phyloP scores from a whole-genome alignment of 2,113 vertebrate species.

The Naja naja region DNA sequence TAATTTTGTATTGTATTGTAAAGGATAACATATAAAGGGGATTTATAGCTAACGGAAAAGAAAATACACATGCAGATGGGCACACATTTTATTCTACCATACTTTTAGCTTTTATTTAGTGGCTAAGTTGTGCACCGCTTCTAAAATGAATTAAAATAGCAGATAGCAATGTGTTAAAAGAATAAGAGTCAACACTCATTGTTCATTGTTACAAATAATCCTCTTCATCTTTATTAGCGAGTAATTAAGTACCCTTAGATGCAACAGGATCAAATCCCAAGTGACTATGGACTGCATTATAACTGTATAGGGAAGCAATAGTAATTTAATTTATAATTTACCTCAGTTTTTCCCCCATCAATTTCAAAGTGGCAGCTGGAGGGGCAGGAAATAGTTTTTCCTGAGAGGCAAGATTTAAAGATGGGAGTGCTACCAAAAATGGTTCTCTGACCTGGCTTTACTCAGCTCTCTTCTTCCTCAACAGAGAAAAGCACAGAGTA shows the following conservation, averaged over 20 bases:
- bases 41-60: slow-evolving; percentile 40
- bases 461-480: not conserved
- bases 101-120: slow-evolving; percentile 36
- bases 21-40: slow-evolving; percentile 26
- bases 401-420: not conserved
- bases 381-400: not conserved
- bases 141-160: slow-evolving; percentile 36
- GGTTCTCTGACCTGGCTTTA: not conserved
- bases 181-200: not conserved
- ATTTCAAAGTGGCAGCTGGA: not conserved
- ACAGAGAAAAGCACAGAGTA: not conserved
- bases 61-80: not conserved
- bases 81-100: not conserved
- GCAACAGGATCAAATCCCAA: not conserved
- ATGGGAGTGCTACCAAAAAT: not conserved
- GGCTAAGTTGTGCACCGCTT: not conserved
- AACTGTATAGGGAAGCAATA: not conserved
- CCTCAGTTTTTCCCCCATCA: not conserved
- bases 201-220: not conserved
- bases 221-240: not conserved
- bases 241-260: not conserved
- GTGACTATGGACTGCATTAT: not conserved
- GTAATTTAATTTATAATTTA: not conserved
- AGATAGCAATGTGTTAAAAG: not conserved
- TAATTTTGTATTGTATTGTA: slow-evolving; percentile 9